A percentile compares a stretch with the other conserved stretches of the same genome.
These are phyloP conservation scores for Heliconius hortense DNA, from an alignment of 2,888 invertebrate genomes.

Conservation along the genomic window DNA sequence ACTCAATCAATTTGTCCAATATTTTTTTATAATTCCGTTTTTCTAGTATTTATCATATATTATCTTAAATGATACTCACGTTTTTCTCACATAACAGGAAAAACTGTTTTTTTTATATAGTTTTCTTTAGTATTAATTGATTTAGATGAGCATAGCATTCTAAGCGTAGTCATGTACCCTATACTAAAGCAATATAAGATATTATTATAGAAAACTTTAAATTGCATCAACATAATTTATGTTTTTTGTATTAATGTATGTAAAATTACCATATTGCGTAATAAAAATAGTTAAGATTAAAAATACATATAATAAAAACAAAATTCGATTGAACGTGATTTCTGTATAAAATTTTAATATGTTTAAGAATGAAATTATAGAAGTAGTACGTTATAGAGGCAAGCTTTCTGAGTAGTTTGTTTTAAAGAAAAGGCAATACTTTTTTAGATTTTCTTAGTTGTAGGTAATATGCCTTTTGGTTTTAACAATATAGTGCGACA, in stretches of 20 bases:
- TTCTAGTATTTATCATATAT: neutral
- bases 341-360: neutral
- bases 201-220: neutral
- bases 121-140: neutral
- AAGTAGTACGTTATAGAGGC: neutral
- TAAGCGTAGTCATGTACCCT: conserved; percentile 16
- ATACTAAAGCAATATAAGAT: neutral
- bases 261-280: neutral
- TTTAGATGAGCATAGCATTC: neutral
- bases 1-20: neutral
- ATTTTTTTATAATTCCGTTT: neutral
- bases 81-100: neutral
- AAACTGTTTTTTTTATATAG: neutral
- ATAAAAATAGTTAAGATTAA: neutral
- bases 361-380: neutral
- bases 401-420: too few species aligned
- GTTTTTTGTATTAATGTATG: neutral
- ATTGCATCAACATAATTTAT: too few species aligned
- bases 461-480: too few species aligned
- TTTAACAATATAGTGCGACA: too few species aligned
- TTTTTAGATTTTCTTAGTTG: too few species aligned
- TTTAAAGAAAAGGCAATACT: too few species aligned
- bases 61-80: neutral
- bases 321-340: neutral
- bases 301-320: neutral